phyloP scores from a whole-genome alignment of 2,113 vertebrate species.

The Ciconia stormi region DNA sequence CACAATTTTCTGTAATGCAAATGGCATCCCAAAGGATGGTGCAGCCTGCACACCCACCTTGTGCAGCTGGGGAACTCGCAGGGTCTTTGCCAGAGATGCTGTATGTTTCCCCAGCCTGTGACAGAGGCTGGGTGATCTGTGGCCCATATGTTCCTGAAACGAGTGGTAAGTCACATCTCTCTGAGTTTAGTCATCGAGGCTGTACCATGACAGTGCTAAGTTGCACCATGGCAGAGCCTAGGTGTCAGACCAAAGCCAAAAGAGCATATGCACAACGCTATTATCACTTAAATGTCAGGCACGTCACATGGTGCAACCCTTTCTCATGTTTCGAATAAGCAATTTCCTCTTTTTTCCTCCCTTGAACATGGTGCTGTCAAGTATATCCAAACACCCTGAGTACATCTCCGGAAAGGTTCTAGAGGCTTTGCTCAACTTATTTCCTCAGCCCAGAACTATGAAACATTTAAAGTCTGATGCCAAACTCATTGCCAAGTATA shows the following conservation, averaged over 20 bases:
- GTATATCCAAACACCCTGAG: slow-evolving; percentile 33
- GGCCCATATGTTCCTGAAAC: slow-evolving; percentile 31
- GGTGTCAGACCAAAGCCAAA: slow-evolving; percentile 63
- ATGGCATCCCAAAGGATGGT: slow-evolving; percentile 29
- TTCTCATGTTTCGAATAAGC: slow-evolving; percentile 33
- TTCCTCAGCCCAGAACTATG: slow-evolving; percentile 54
- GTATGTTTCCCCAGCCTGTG: neutral
- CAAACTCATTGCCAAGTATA: slow-evolving; percentile 53
- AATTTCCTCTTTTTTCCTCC: slow-evolving; percentile 40
- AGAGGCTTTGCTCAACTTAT: slow-evolving; percentile 31
- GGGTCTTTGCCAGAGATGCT: neutral
- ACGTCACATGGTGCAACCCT: slow-evolving; percentile 30
- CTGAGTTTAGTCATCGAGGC: slow-evolving; percentile 23
- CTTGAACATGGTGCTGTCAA: slow-evolving; percentile 46
- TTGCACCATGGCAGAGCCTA: slow-evolving; percentile 32
- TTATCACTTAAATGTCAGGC: slow-evolving; percentile 60
- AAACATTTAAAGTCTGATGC: slow-evolving; percentile 27
- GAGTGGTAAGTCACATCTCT: slow-evolving; percentile 14
- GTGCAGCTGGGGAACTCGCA: slow-evolving; percentile 26
- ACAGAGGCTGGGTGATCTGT: slow-evolving; percentile 12
- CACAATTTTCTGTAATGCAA: slow-evolving; percentile 54
- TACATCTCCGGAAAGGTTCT: slow-evolving; percentile 40
- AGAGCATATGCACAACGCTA: slow-evolving; percentile 41
- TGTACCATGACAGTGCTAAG: slow-evolving; percentile 37
- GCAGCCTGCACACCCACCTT: slow-evolving; percentile 38